These are phyloP conservation scores for Margarornis squamiger DNA, from an alignment of 2,797 vertebrate genomes.

Conservation along the genomic window DNA sequence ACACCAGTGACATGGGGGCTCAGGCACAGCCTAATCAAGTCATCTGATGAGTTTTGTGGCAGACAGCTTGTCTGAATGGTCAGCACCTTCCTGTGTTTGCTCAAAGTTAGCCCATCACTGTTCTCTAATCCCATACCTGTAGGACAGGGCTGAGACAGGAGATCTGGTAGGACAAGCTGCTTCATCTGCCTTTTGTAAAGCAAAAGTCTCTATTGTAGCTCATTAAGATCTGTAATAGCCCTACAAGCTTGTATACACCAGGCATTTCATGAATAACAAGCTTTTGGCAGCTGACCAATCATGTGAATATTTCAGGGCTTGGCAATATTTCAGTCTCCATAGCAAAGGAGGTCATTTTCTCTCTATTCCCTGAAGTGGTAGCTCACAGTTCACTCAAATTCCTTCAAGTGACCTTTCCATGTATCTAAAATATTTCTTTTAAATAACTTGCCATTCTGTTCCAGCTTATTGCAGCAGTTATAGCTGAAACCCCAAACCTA, in stretches of 20 bases:
- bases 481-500: background rate
- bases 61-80: background rate
- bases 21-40: background rate
- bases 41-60: background rate
- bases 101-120: background rate
- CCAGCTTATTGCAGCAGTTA: background rate
- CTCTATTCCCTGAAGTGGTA: constrained; percentile 39
- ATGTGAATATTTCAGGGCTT: constrained; percentile 64
- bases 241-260: constrained; percentile 39
- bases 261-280: constrained; percentile 61
- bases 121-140: background rate
- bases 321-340: constrained; percentile 60
- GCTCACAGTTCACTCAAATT: constrained; percentile 50
- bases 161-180: background rate
- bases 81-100: background rate
- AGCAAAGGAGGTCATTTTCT: constrained; percentile 58
- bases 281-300: constrained; percentile 66
- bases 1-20: background rate
- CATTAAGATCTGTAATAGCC: constrained; percentile 47
- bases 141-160: background rate
- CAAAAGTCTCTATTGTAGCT: constrained; percentile 1
- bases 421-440: constrained; percentile 42
- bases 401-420: constrained; percentile 46
- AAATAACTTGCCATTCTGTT: background rate
- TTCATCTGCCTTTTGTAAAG: background rate